Conservation (phyloP, 23 tunicate species). For the Halocynthia aurantium region DNA sequence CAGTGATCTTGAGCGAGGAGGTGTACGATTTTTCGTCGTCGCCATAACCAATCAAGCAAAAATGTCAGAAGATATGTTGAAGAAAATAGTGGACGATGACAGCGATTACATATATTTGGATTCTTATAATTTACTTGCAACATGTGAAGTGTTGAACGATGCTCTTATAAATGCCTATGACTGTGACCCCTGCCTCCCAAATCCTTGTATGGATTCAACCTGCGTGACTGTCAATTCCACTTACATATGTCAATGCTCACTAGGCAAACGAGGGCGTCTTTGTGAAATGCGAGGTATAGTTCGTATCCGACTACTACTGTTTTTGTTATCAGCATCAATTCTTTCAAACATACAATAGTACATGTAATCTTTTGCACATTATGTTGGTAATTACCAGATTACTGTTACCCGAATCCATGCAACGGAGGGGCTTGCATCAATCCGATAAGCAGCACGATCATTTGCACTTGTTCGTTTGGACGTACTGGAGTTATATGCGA, state of each 20-base stretch:
- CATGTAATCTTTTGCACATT: not conserved
- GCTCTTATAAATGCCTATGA: conserved; percentile 1
- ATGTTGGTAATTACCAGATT: not conserved
- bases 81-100: not conserved
- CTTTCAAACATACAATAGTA: too few species aligned
- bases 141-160: not conserved
- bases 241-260: not conserved
- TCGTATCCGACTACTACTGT: too few species aligned
- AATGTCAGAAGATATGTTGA: too few species aligned
- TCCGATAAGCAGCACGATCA: not conserved
- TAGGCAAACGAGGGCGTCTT: not conserved
- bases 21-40: too few species aligned
- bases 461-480: not conserved
- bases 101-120: not conserved
- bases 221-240: not conserved
- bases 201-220: not conserved
- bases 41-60: too few species aligned
- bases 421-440: not conserved
- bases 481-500: not conserved
- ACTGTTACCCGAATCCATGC: conserved; percentile 5
- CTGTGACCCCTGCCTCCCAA: conserved; percentile 3
- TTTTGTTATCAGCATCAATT: too few species aligned
- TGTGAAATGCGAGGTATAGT: not conserved
- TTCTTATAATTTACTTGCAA: not conserved
- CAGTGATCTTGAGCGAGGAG: too few species aligned